phyloP scores from a whole-genome alignment of 2,888 invertebrate genomes.

The Drosophila glabriapex region DNA sequence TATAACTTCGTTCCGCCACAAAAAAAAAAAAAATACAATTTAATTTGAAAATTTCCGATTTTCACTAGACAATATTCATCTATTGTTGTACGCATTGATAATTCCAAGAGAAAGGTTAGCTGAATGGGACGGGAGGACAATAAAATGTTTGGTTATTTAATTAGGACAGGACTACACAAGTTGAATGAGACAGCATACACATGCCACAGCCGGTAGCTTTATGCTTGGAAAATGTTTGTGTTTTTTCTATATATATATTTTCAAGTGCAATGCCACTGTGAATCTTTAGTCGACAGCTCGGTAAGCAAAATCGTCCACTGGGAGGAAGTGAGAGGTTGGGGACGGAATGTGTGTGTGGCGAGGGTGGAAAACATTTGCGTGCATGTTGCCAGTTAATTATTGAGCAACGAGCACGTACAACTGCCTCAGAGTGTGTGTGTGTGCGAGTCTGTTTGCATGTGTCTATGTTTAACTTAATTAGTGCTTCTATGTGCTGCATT shows the following conservation, averaged over 20 bases:
- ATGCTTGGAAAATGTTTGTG: neutral
- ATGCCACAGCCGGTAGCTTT: neutral
- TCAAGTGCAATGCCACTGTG: constrained; percentile 71
- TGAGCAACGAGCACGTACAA: constrained; percentile 73
- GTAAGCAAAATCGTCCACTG: constrained; percentile 40
- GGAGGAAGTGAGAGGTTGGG: neutral
- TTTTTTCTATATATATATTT: constrained; percentile 36
- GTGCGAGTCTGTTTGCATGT: constrained; percentile 67
- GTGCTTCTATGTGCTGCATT: constrained; percentile 75
- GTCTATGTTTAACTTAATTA: constrained; percentile 81
- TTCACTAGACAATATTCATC: neutral
- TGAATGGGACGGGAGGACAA: neutral
- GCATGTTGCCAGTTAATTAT: constrained; percentile 80
- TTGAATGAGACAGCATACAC: neutral
- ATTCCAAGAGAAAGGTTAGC: neutral
- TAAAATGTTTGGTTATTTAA: constrained; percentile 36
- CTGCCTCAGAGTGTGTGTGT: constrained; percentile 38
- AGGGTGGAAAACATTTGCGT: constrained; percentile 54
- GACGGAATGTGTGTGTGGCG: constrained; percentile 8
- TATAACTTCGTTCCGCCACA: neutral
- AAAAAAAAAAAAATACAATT: neutral
- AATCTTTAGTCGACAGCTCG: constrained; percentile 45
- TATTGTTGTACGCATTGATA: neutral
- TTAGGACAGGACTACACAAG: constrained; percentile 8
- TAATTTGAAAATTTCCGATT: neutral